Evolutionary conservation across 1,140 invertebrate species (phyloP).

Genomic region (Carposina sasakii): DNA sequence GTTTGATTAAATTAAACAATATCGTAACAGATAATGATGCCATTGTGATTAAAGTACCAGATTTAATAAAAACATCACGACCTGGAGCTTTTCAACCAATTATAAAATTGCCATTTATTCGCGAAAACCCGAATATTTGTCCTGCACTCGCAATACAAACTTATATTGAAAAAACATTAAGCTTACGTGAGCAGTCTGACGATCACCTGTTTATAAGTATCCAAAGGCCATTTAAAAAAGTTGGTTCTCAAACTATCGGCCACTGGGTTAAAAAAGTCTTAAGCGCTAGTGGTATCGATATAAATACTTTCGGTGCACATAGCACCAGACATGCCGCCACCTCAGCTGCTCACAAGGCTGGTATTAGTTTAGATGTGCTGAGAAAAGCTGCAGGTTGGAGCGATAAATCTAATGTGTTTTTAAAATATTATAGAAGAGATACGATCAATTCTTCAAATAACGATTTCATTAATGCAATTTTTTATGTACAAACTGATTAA

Average conservation of each 20-base stretch:
- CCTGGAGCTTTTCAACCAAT: neutral
- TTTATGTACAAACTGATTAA: no score
- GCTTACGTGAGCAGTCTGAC: neutral
- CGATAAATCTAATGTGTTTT: neutral
- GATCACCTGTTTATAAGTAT: neutral
- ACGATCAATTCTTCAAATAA: neutral
- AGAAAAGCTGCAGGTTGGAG: constrained; percentile 1
- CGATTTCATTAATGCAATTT: no score
- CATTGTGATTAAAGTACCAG: neutral
- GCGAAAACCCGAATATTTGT: neutral
- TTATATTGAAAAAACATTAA: neutral
- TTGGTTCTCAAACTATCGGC: neutral
- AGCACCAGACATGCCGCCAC: neutral
- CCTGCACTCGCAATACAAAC: neutral
- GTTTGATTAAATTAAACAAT: neutral
- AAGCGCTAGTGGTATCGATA: neutral
- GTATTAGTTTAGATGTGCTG: neutral
- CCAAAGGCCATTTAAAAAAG: neutral
- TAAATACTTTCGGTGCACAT: neutral
- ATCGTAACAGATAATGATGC: neutral
- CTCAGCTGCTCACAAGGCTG: neutral
- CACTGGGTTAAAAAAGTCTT: neutral
- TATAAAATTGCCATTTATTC: neutral
- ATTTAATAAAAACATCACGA: neutral
- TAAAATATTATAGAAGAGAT: neutral